Percentiles rank a stretch among this genome's conserved stretches.
These are phyloP conservation scores for Craseonycteris thonglongyai DNA, from an alignment of 2,113 vertebrate genomes.

Conservation along the genomic window DNA sequence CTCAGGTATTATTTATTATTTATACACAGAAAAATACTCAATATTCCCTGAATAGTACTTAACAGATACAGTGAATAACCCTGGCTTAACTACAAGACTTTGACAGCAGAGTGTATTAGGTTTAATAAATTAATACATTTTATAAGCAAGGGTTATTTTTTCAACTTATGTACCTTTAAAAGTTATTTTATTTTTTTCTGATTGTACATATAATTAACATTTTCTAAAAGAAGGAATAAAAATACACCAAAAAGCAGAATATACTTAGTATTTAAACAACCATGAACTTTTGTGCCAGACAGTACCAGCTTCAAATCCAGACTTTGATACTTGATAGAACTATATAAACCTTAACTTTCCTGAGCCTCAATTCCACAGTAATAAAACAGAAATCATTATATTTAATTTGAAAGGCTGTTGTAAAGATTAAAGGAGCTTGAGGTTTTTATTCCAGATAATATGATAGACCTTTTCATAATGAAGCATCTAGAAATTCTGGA, in stretches of 20 bases:
- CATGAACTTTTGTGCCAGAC: background rate
- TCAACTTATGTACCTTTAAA: background rate
- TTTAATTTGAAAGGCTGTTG: conserved; percentile 20
- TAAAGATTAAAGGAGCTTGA: conserved; percentile 2
- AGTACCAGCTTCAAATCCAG: background rate
- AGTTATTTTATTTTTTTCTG: conserved; percentile 27
- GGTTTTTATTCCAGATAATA: background rate
- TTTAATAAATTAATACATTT: conserved; percentile 22
- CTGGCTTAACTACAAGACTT: background rate
- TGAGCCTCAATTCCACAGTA: background rate
- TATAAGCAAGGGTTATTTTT: background rate
- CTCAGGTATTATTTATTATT: conserved; percentile 12
- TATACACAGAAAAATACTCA: conserved; percentile 8
- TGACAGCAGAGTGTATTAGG: background rate
- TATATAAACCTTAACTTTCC: background rate
- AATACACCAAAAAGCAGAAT: background rate
- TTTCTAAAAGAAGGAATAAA: conserved; percentile 33
- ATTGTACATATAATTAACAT: background rate
- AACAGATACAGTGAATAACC: conserved; percentile 10
- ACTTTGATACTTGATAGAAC: background rate
- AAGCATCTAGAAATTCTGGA: conserved; percentile 8
- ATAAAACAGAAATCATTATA: background rate
- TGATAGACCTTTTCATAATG: background rate
- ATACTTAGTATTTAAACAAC: background rate
- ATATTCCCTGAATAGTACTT: background rate